phyloP scores from a whole-genome alignment of 64 coral and sea anemone genomes.

The Montipora capricornis region DNA sequence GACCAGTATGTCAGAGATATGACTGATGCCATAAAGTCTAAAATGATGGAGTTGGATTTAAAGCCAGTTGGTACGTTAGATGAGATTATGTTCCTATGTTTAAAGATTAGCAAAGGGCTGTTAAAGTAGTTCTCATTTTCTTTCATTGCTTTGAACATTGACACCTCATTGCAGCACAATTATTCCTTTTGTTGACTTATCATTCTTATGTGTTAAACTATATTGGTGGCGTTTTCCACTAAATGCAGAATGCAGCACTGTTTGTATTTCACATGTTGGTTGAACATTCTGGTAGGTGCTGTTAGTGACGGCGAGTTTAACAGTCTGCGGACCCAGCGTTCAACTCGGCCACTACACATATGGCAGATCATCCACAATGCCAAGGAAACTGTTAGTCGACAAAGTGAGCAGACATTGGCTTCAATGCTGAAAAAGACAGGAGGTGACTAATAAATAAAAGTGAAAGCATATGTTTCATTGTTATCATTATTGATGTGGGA shows the following conservation, averaged over 20 bases:
- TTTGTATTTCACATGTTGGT: too few relatives aligned
- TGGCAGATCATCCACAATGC: slow-evolving; percentile 61
- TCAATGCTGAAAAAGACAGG: slow-evolving; percentile 45
- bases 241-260: too few relatives aligned
- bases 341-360: slow-evolving; percentile 41
- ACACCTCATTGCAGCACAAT: neutral
- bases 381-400: slow-evolving; percentile 60
- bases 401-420: slow-evolving; percentile 13
- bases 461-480: neutral
- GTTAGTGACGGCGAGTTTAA: slow-evolving; percentile 73
- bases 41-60: slow-evolving; percentile 51
- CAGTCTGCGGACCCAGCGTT: slow-evolving; percentile 42
- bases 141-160: neutral
- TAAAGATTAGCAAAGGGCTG: neutral
- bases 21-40: slow-evolving; percentile 38
- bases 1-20: slow-evolving; percentile 65
- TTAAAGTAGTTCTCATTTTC: too few relatives aligned
- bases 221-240: neutral
- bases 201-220: neutral
- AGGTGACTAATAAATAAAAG: neutral
- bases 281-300: slow-evolving; percentile 6
- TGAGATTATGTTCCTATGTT: neutral
- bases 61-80: slow-evolving; percentile 66
- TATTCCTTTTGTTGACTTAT: too few relatives aligned
- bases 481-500: neutral